Conservation (phyloP, 1,140 invertebrate genomes). For the Megathymus violae region DNA sequence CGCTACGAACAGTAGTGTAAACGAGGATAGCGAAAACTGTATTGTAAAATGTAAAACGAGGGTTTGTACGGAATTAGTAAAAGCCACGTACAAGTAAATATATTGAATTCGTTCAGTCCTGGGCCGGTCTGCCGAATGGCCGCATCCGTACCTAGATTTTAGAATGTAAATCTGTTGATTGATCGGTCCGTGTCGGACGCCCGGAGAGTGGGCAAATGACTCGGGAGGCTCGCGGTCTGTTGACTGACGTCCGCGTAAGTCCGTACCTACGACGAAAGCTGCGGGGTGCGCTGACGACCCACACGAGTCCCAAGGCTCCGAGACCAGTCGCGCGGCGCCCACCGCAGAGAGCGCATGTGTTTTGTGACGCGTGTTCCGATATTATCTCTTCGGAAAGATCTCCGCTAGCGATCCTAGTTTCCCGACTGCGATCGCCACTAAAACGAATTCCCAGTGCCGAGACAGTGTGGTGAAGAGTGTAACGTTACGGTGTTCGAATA, state of each 20-base stretch:
- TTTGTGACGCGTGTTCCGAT: not conserved
- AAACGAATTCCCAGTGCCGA: constrained; percentile 1
- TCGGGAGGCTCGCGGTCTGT: too few relatives aligned
- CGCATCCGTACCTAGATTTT: constrained; percentile 11
- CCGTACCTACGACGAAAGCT: too few relatives aligned
- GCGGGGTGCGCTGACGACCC: too few relatives aligned
- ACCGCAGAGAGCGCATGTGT: constrained; percentile 32
- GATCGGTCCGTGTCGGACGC: constrained; percentile 7
- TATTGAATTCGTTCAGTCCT: not conserved
- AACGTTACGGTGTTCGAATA: constrained; percentile 38
- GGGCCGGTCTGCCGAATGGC: not conserved
- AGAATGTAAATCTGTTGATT: constrained; percentile 25
- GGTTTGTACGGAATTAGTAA: not conserved
- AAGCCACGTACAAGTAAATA: not conserved
- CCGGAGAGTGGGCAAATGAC: constrained; percentile 10
- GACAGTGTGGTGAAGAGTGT: constrained; percentile 37
- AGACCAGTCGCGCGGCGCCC: too few relatives aligned
- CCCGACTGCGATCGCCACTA: not conserved
- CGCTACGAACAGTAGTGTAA: not conserved
- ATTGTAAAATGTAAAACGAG: not conserved
- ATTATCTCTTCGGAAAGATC: constrained; percentile 24
- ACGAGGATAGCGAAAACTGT: not conserved
- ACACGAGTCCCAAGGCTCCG: too few relatives aligned
- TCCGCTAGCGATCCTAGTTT: constrained; percentile 11
- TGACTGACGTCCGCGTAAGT: too few relatives aligned